A percentile compares a stretch with the other conserved stretches of the same genome.
Conservation (phyloP, 2,888 invertebrate genomes). For the Acleris literana region DNA sequence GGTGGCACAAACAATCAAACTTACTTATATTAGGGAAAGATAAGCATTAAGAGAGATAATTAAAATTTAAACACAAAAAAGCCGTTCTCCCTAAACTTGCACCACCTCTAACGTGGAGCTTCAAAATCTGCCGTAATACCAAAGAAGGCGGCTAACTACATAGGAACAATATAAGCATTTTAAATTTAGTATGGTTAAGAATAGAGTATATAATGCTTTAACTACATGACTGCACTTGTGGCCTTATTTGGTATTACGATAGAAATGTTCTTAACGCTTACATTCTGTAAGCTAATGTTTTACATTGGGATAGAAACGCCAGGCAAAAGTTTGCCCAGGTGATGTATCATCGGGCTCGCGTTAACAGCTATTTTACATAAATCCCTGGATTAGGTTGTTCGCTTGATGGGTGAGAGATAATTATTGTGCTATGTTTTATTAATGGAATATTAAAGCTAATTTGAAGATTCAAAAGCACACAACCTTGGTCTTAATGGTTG, state of each 20-base stretch:
- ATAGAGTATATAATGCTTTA: no score
- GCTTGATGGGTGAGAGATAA: conserved; percentile 18
- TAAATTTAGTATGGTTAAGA: no score
- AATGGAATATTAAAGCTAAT: conserved; percentile 1
- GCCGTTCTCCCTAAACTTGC: conserved; percentile 22
- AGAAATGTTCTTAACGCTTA: conserved; percentile 42
- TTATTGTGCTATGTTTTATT: conserved; percentile 18
- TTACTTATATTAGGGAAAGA: no score
- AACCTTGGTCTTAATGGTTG: no score
- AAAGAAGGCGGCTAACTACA: no score
- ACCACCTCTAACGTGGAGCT: conserved; percentile 31
- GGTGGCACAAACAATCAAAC: no score
- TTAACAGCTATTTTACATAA: conserved; percentile 27
- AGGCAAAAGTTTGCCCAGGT: conserved; percentile 44
- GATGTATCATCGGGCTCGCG: conserved; percentile 39
- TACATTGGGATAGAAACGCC: conserved; percentile 45
- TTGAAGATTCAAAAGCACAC: neutral
- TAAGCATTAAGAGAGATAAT: neutral
- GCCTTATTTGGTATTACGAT: no score
- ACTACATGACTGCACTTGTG: no score
- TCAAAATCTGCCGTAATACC: conserved; percentile 13
- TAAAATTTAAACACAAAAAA: neutral
- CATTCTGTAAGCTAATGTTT: conserved; percentile 48
- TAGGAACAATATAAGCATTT: no score
- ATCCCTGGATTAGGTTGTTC: conserved; percentile 29